Base-by-base conservation (phyloP, 1,140 invertebrate genomes). In the Cephus cinctus region DNA sequence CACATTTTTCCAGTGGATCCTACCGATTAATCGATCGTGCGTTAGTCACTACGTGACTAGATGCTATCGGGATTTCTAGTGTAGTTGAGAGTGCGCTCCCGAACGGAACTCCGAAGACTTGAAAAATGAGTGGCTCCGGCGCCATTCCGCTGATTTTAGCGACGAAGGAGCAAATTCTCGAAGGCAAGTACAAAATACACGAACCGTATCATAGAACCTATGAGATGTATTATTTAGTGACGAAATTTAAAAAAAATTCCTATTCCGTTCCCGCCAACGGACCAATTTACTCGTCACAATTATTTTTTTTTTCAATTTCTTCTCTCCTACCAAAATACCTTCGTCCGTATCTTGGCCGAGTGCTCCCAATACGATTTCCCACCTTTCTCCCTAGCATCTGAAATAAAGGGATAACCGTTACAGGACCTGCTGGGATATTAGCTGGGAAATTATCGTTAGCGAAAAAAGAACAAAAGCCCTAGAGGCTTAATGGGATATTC, bases 111-210 rank as follows among this genome's bases (percentile, higher is more conserved):
- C 25, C 6, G n/a, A 27, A 27, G 6, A 8, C 25, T 16, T 5
- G 48, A 51, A 64, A n/a, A 46, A 75, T 75, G 72, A 73, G 69
- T 54, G 63, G 47, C 52, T 63, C 63, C 43, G 67, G 65, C 35
- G 72, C 72, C 0, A 75, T 71, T 47, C 72, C 69, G 9, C 56
- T 75, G 46, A 59, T 75, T 19, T 52, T 71, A 47, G 71, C 63
- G 30, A 66, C 57, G 50, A 71, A 69, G 52, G 70, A 67, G 39
- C 59, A 67, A 42, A 59, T 70, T 21, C 50, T 63, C 44, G 71
- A 72, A 60, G 71, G 72, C 64, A 65, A 71, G 69, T 72, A 61
- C 14, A 31, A 9, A 36, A 9, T 30, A 30, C 12, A 30, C 27
- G 14, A 2, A 11, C 2, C 3, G 25, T 6, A 6, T 9, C 12